These are phyloP conservation scores for Odontocolon sp. DNA, from an alignment of 2,888 invertebrate species.

Conservation along the genomic window DNA sequence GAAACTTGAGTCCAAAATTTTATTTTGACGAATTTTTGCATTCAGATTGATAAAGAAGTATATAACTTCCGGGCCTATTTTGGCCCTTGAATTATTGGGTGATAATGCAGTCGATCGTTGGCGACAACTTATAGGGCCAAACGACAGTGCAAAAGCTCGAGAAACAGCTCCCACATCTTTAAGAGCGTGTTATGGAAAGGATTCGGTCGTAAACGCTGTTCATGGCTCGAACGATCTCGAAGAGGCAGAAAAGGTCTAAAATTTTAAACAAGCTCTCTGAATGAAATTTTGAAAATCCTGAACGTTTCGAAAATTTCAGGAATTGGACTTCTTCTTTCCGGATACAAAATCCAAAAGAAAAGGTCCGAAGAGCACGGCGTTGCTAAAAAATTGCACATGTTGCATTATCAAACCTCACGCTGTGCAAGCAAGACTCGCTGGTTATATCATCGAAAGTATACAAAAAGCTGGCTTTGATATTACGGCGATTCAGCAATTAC, in stretches of 20 bases:
- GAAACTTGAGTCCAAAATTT: not conserved
- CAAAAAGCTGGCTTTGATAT: conserved; percentile 89
- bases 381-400: conserved; percentile 87
- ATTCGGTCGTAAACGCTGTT: conserved; percentile 86
- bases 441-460: conserved; percentile 87
- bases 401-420: conserved; percentile 96
- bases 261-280: not conserved
- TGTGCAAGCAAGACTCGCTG: conserved; percentile 86
- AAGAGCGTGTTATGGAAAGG: conserved; percentile 86
- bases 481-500: conserved; percentile 90
- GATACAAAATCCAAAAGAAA: conserved; percentile 77
- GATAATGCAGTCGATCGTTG: conserved; percentile 85
- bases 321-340: conserved; percentile 86
- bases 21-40: conserved; percentile 52
- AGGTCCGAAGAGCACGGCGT: conserved; percentile 83
- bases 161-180: conserved; percentile 83
- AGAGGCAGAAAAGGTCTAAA: conserved; percentile 82
- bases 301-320: conserved; percentile 77
- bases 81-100: conserved; percentile 89
- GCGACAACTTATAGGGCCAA: conserved; percentile 84
- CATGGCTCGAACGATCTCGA: conserved; percentile 85
- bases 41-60: conserved; percentile 84
- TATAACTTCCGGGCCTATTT: conserved; percentile 86
- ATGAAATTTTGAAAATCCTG: not conserved
- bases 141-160: conserved; percentile 84